Conservation (phyloP, 35 echinoderm and acorn worm species). For the Acanthaster planci region DNA sequence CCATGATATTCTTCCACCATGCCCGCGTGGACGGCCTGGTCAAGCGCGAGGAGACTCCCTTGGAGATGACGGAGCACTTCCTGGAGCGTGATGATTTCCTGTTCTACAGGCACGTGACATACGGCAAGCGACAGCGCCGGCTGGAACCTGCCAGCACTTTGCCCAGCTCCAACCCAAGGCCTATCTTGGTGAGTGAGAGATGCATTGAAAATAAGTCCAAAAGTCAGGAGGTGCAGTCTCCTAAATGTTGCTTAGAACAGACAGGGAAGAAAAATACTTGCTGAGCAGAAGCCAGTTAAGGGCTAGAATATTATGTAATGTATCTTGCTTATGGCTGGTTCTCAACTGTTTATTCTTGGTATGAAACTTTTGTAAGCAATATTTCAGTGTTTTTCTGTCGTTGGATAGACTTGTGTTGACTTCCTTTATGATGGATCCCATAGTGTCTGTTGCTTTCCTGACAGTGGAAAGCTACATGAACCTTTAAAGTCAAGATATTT, state of each 20-base stretch:
- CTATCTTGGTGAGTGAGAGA: conserved; percentile 74
- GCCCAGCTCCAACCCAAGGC: conserved; percentile 77
- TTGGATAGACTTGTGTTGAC: too few species aligned
- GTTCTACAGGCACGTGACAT: conserved; percentile 74
- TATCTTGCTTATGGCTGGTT: too few species aligned
- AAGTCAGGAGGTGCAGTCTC: too few species aligned
- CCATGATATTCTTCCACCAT: conserved; percentile 94
- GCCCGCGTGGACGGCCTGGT: conserved; percentile 91
- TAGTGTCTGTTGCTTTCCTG: neutral
- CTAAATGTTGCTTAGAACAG: too few species aligned
- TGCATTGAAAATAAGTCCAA: too few species aligned
- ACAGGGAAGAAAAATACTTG: too few species aligned
- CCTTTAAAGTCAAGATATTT: neutral
- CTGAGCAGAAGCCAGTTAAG: too few species aligned
- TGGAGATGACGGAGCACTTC: conserved; percentile 95
- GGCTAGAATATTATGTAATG: too few species aligned
- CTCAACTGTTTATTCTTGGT: too few species aligned
- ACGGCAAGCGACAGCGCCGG: conserved; percentile 84
- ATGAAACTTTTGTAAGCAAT: too few species aligned
- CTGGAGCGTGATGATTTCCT: conserved; percentile 84
- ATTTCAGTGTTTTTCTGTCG: too few species aligned
- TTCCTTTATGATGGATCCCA: too few species aligned
- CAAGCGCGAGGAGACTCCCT: conserved; percentile 83
- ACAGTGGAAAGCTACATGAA: neutral
- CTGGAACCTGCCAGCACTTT: conserved; percentile 74